These are phyloP conservation scores for Macropus fuliginosus DNA, from an alignment of 2,797 vertebrate species.

Conservation along the genomic window DNA sequence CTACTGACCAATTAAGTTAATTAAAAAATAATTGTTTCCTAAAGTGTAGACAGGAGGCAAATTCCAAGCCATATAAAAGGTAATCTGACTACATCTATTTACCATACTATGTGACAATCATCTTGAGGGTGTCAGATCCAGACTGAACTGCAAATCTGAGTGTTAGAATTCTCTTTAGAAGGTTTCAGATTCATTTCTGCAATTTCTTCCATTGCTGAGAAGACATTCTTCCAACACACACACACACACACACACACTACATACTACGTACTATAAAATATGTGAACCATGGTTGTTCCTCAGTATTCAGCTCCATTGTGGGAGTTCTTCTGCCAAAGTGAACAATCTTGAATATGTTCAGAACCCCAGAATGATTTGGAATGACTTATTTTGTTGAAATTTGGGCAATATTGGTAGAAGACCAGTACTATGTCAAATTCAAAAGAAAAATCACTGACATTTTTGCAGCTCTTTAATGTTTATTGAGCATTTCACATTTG, in stretches of 20 bases:
- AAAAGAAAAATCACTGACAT: neutral
- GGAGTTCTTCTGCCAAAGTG: neutral
- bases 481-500: neutral
- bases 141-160: neutral
- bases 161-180: neutral
- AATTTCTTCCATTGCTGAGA: neutral
- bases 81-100: neutral
- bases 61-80: neutral
- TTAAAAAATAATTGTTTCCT: neutral
- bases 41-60: neutral
- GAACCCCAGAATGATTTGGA: neutral
- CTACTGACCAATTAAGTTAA: neutral
- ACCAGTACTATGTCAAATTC: neutral
- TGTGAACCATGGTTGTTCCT: neutral
- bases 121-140: neutral
- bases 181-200: neutral
- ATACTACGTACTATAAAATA: neutral
- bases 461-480: neutral
- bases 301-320: neutral
- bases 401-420: neutral
- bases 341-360: neutral
- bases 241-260: neutral
- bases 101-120: neutral
- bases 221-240: neutral
- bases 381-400: neutral